Evolutionary conservation across 1,140 invertebrate species (phyloP).

Genomic region (Scaptomyza pallida): DNA sequence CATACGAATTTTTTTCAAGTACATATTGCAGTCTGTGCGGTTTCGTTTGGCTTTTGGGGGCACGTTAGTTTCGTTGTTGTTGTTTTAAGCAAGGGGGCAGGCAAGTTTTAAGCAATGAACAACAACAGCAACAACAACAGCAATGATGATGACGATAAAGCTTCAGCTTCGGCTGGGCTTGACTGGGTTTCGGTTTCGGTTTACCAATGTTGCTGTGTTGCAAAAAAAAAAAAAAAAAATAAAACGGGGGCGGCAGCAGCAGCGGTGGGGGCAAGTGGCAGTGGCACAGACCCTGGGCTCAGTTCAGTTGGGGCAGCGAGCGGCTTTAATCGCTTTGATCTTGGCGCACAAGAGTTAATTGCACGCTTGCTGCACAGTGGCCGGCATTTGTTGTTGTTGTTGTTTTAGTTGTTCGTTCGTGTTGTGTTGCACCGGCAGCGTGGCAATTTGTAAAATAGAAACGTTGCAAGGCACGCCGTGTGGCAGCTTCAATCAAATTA

Average conservation of each 20-base stretch:
- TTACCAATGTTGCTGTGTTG: neutral
- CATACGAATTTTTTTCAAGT: neutral
- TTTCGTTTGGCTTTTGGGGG: constrained; percentile 15
- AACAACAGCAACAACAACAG: constrained; percentile 15
- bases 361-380: constrained; percentile 81
- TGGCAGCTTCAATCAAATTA: constrained; percentile 83
- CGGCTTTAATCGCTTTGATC: constrained; percentile 84
- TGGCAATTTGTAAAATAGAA: constrained; percentile 76
- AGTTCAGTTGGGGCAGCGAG: constrained; percentile 45
- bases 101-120: no score
- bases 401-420: constrained; percentile 20
- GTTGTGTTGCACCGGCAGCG: constrained; percentile 41
- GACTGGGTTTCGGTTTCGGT: constrained; percentile 17
- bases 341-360: constrained; percentile 83
- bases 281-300: constrained; percentile 7
- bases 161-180: constrained; percentile 33
- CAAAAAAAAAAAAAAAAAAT: no score
- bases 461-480: constrained; percentile 69
- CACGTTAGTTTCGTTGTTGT: constrained; percentile 22
- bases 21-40: neutral
- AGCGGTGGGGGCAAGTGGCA: neutral
- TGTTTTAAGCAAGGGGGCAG: constrained; percentile 11
- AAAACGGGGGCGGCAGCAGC: no score
- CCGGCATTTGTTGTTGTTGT: constrained; percentile 39
- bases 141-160: constrained; percentile 57